phyloP scores from a whole-genome alignment of 2,113 vertebrate genomes.

The Cryptomyrus ogoouensis region DNA sequence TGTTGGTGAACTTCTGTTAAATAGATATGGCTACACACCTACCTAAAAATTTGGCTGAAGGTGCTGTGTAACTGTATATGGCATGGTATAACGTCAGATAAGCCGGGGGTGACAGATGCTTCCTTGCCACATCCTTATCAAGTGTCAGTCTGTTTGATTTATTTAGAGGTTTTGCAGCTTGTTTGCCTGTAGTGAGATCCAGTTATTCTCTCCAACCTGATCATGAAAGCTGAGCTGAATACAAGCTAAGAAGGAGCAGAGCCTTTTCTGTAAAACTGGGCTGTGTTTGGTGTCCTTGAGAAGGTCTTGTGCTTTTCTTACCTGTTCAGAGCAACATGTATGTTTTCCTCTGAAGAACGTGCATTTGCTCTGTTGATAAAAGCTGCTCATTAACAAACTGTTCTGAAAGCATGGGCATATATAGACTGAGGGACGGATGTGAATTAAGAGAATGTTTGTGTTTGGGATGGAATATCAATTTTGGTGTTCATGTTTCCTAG shows the following conservation, averaged over 20 bases:
- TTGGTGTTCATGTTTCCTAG: conserved; percentile 33
- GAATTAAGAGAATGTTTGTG: neutral
- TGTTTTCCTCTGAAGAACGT: neutral
- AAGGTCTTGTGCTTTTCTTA: neutral
- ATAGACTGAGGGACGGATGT: neutral
- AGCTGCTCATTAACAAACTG: neutral
- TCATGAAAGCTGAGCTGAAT: neutral
- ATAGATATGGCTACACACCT: neutral
- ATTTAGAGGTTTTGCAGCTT: neutral
- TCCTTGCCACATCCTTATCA: neutral
- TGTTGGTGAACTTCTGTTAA: neutral
- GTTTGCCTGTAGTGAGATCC: neutral
- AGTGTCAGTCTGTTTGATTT: neutral
- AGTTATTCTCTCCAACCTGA: neutral
- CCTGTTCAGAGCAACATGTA: neutral
- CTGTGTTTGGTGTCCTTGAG: neutral
- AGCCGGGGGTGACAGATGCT: neutral
- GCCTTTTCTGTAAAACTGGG: neutral
- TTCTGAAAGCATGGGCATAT: neutral
- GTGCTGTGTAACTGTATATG: neutral
- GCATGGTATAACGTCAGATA: neutral
- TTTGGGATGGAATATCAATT: neutral
- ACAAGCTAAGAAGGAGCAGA: neutral
- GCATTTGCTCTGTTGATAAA: neutral
- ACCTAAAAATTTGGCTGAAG: neutral